Base-by-base conservation (phyloP, 2,113 vertebrate genomes). In the Conger conger region DNA sequence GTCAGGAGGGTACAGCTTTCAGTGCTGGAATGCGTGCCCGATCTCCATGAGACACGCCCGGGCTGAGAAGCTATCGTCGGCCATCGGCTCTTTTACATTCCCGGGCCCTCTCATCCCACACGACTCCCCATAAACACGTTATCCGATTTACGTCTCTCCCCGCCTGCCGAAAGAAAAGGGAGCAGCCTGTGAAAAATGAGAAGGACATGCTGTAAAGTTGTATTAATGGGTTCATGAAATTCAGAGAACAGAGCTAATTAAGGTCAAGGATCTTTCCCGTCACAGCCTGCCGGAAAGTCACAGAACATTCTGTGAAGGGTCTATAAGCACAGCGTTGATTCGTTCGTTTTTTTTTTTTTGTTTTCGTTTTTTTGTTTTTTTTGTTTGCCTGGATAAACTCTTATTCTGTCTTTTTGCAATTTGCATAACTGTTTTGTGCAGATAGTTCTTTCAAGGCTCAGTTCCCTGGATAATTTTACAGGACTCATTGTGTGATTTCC, bases 191-290 rank as follows among this genome's bases (percentile, higher is more conserved):
- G 89, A 92, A 88, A 92, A 93, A 92, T 92, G 86, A 93, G 94
- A 94, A 90, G 87, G 90, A 92, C 93, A 91, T 89, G 92, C 91
- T 90, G 93, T 94, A 92, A 92, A 94, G 89, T 92, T 86, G 81
- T 87, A 33, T 89, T 94, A 94, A 94, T 94, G 91, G 92, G 89
- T 93, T 94, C 90, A 92, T 89, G 89, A 85, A 36, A 91, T 90
- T 91, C 91, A 86, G 89, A 91, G 91, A 93, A 92, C 87, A 83
- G 85, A 86, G 91, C 89, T 94, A 94, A 94, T 93, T 94, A 94
- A 93, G 92, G 91, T 94, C 93, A 90, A 87, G 90, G 92, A 92
- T 91, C 82, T 91, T 73, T 89, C 86, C 87, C 90, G 90, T 93
- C 91, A 87, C 86, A 85, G 84, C 54, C 87, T 83, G 86, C 89